Percentiles rank a stretch among this genome's conserved stretches.
Evolutionary conservation across 1,140 invertebrate species (phyloP).

Genomic region (Homarus americanus): DNA sequence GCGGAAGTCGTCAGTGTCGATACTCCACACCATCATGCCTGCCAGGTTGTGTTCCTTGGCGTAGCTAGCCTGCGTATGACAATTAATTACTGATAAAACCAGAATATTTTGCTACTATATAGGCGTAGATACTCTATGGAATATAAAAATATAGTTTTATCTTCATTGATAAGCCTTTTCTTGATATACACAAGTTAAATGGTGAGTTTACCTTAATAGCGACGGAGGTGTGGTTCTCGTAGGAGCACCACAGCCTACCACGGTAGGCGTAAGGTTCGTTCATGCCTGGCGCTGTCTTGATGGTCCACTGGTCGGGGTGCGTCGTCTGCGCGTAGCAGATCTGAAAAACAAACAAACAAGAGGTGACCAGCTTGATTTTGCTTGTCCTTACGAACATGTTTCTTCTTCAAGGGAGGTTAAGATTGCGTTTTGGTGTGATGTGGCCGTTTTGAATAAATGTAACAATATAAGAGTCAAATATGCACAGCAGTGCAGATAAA

Average conservation of each 20-base stretch:
- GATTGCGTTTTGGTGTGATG: no score
- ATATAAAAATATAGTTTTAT: background rate
- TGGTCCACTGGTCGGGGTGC: background rate
- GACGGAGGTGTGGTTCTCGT: constrained; percentile 10
- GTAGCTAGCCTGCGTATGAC: constrained; percentile 80
- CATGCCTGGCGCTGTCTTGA: background rate
- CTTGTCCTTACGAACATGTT: no score
- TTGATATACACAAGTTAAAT: background rate
- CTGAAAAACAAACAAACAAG: no score
- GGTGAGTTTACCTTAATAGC: background rate
- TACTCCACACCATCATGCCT: constrained; percentile 85
- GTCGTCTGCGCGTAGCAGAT: background rate
- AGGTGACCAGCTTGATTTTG: no score
- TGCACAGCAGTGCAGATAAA: no score
- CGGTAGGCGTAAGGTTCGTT: constrained; percentile 1
- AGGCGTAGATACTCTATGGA: background rate
- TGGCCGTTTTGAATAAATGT: no score
- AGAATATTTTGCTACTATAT: background rate
- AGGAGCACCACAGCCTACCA: background rate
- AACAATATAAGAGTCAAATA: no score
- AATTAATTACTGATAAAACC: background rate
- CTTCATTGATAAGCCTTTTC: background rate
- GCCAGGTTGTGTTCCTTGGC: constrained; percentile 80
- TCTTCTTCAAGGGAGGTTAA: no score
- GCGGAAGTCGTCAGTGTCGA: constrained; percentile 86